phyloP scores from a whole-genome alignment of 2,888 invertebrate species.

The Lasioglossum figueresi region DNA sequence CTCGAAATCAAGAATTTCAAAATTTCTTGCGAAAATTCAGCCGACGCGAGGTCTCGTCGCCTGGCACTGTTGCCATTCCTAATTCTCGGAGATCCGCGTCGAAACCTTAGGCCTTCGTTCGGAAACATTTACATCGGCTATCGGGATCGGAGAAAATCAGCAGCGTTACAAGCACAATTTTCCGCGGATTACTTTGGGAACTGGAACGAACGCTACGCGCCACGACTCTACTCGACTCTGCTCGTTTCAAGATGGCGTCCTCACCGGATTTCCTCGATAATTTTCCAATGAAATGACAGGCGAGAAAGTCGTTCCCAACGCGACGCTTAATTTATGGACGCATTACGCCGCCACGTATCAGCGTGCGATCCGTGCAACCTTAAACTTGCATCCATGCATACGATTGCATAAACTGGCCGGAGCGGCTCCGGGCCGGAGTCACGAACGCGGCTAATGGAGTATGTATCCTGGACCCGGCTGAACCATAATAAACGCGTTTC shows the following conservation, averaged over 20 bases:
- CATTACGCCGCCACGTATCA: conserved; percentile 39
- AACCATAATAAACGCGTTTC: conserved; percentile 7
- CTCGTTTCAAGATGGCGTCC: neutral
- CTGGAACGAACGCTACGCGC: neutral
- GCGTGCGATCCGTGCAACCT: conserved; percentile 46
- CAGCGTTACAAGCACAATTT: neutral
- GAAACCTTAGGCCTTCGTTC: neutral
- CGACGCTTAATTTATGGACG: conserved; percentile 44
- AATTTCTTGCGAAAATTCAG: conserved; percentile 52
- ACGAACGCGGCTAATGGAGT: conserved; percentile 38
- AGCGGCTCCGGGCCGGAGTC: conserved; percentile 4
- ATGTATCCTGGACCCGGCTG: neutral
- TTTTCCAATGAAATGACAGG: conserved; percentile 1
- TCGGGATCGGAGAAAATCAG: neutral
- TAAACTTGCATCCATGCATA: conserved; percentile 54
- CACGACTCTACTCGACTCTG: neutral
- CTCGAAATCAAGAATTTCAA: conserved; percentile 55
- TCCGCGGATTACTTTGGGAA: neutral
- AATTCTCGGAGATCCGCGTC: conserved; percentile 14
- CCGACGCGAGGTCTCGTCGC: neutral
- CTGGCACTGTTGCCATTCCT: neutral
- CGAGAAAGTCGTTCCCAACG: conserved; percentile 30
- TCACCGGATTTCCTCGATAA: conserved; percentile 8
- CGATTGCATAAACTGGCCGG: conserved; percentile 45
- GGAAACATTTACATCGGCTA: neutral